Conservation (phyloP, 2,797 vertebrate genomes). For the Alauda arvensis region DNA sequence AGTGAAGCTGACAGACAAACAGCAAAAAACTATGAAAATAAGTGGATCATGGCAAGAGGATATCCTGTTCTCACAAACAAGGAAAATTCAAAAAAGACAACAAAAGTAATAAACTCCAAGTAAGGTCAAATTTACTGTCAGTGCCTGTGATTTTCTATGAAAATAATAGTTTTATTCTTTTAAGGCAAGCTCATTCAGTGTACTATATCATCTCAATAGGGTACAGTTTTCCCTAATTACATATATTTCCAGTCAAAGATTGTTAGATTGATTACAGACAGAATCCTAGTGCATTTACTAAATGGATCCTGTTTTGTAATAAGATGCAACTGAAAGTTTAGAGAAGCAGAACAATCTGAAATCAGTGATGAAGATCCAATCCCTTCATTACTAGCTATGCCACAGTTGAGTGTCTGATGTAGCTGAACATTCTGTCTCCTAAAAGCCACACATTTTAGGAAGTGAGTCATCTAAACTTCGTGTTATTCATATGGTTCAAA, state of each 20-base stretch:
- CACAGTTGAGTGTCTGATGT: not conserved
- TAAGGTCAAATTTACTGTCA: constrained; percentile 44
- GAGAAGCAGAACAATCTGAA: not conserved
- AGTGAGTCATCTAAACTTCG: not conserved
- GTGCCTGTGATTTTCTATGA: constrained; percentile 24
- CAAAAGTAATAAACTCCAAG: constrained; percentile 17
- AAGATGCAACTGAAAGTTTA: not conserved
- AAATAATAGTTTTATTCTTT: not conserved
- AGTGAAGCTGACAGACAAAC: constrained; percentile 10
- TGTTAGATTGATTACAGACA: not conserved
- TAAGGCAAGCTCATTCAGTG: constrained; percentile 37
- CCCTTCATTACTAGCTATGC: not conserved
- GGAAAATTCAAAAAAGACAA: not conserved
- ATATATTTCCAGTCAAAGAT: not conserved
- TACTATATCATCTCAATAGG: not conserved
- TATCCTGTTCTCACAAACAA: constrained; percentile 11
- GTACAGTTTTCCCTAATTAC: not conserved
- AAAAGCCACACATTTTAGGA: not conserved
- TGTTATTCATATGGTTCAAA: not conserved
- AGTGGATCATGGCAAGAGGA: not conserved
- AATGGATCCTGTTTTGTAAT: not conserved
- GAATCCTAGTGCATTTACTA: not conserved
- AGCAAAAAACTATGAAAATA: constrained; percentile 8
- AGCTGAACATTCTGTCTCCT: not conserved
- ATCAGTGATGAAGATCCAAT: not conserved